A percentile compares a stretch with the other conserved stretches of the same genome.
These are phyloP conservation scores for Megaustenia siamemsis DNA, from an alignment of 2,888 invertebrate genomes.

Conservation along the genomic window DNA sequence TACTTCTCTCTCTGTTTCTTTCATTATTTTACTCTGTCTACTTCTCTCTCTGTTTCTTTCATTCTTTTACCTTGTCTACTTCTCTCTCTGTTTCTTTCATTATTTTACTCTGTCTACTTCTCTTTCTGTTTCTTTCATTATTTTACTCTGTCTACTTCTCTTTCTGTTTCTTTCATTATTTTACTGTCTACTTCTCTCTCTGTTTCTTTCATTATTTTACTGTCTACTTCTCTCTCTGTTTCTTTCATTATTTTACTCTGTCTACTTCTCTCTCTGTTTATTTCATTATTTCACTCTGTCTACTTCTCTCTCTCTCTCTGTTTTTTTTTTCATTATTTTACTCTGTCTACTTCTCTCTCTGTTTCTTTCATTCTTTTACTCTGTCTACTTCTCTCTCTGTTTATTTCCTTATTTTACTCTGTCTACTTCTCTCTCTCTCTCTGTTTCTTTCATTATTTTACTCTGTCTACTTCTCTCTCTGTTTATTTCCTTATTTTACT, in stretches of 20 bases:
- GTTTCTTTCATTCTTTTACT: no score
- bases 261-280: background rate
- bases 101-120: background rate
- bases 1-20: background rate
- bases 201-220: background rate
- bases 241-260: background rate
- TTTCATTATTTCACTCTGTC: background rate
- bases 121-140: background rate
- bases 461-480: no score
- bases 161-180: background rate
- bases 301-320: background rate
- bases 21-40: background rate
- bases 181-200: background rate
- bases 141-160: background rate
- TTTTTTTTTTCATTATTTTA: background rate
- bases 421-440: slow-evolving; percentile 11
- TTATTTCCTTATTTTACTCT: slow-evolving; percentile 7
- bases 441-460: background rate
- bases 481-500: no score
- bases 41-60: background rate
- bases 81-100: background rate
- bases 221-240: background rate
- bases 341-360: background rate
- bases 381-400: background rate
- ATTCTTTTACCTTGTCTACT: background rate